Evolutionary conservation across 2,888 invertebrate species (phyloP).

Genomic region (Lithophane leautieri): DNA sequence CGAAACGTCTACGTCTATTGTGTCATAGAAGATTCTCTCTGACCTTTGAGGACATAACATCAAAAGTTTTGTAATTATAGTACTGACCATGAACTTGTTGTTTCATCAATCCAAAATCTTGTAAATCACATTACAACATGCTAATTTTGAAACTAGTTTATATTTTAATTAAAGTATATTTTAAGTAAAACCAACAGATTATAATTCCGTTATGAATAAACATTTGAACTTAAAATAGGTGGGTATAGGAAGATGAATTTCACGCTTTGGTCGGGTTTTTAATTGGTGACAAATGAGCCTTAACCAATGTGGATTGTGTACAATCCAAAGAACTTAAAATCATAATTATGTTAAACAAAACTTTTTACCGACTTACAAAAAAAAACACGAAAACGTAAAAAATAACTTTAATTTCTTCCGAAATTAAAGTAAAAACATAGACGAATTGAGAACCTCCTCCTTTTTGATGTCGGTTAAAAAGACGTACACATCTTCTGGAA

Average conservation of each 20-base stretch:
- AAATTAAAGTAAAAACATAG: too few species aligned
- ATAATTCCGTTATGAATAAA: slow-evolving; percentile 52
- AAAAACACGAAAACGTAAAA: too few species aligned
- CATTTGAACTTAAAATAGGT: slow-evolving; percentile 14
- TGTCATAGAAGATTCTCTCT: not conserved
- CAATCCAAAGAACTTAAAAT: not conserved
- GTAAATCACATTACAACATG: slow-evolving; percentile 51
- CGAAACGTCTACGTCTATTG: too few species aligned
- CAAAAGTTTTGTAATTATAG: slow-evolving; percentile 25
- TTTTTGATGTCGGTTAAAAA: not conserved
- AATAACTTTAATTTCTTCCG: too few species aligned
- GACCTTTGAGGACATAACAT: slow-evolving; percentile 26
- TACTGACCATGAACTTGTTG: slow-evolving; percentile 44
- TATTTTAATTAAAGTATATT: slow-evolving; percentile 27
- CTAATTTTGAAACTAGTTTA: slow-evolving; percentile 51
- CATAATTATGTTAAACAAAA: not conserved
- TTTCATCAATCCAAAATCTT: slow-evolving; percentile 22
- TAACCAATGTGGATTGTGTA: not conserved
- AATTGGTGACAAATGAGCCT: slow-evolving; percentile 18
- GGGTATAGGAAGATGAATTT: slow-evolving; percentile 14
- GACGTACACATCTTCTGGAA: not conserved
- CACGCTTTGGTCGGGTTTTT: slow-evolving; percentile 19
- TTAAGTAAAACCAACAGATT: slow-evolving; percentile 46
- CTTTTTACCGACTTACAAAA: too few species aligned
- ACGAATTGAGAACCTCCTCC: too few species aligned